These are phyloP conservation scores for Matsumurasca onukii DNA, from an alignment of 1,140 invertebrate species.

Conservation along the genomic window DNA sequence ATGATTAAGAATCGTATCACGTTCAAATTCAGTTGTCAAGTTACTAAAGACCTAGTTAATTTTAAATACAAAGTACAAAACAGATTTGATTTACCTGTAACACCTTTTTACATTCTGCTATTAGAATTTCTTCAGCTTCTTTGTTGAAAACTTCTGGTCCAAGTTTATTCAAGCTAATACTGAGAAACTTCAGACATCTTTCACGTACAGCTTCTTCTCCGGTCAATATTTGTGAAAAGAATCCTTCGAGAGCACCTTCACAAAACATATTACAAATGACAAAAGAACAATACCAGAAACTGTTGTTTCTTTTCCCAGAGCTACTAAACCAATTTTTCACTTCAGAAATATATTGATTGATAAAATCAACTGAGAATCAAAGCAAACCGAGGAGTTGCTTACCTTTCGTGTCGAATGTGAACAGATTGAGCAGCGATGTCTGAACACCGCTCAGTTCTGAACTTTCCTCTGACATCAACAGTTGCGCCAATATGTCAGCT, in stretches of 20 bases:
- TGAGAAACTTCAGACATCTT: slow-evolving; percentile 85
- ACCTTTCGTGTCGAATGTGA: slow-evolving; percentile 65
- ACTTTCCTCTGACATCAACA: slow-evolving; percentile 82
- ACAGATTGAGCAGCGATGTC: slow-evolving; percentile 63
- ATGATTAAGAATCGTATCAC: no score
- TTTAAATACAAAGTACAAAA: background rate
- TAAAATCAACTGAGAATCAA: no score
- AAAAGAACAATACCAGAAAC: no score
- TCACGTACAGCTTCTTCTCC: slow-evolving; percentile 79
- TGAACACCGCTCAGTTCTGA: slow-evolving; percentile 79
- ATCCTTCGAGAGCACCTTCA: slow-evolving; percentile 70
- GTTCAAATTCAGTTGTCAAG: no score
- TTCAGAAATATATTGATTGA: no score
- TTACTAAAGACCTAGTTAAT: no score
- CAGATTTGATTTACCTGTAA: slow-evolving; percentile 58
- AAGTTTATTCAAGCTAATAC: slow-evolving; percentile 77
- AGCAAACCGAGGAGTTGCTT: no score
- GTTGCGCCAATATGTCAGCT: slow-evolving; percentile 88
- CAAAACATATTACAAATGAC: no score
- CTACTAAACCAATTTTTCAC: no score
- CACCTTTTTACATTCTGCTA: slow-evolving; percentile 85
- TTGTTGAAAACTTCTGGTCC: slow-evolving; percentile 77
- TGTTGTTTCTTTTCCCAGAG: no score
- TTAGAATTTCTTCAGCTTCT: slow-evolving; percentile 84
- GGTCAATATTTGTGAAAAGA: slow-evolving; percentile 84